Conservation (phyloP, 1,140 invertebrate genomes). For the Ptiloglossa arizonensis region DNA sequence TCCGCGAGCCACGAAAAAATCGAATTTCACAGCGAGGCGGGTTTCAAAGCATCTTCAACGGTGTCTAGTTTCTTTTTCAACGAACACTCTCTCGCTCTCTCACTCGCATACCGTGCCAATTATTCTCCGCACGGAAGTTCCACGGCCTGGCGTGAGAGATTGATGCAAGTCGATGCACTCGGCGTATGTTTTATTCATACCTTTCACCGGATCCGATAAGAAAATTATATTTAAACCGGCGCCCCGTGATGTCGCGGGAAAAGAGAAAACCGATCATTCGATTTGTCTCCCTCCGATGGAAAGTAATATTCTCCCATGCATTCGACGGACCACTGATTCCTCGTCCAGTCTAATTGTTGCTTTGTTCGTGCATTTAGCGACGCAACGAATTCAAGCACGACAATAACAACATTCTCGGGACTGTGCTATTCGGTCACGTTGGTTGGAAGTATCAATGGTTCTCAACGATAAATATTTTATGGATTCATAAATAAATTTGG, state of each 20-base stretch:
- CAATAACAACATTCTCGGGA: no score
- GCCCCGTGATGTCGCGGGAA: conserved; percentile 44
- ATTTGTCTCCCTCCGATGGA: not conserved
- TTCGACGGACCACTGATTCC: no score
- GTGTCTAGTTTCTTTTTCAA: not conserved
- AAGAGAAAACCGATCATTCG: conserved; percentile 37
- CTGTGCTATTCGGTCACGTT: no score
- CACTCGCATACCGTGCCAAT: conserved; percentile 51
- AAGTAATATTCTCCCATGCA: not conserved
- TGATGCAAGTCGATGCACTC: conserved; percentile 58
- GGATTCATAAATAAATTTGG: no score
- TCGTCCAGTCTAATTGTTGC: no score
- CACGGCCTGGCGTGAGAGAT: conserved; percentile 53
- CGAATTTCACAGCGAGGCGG: not conserved
- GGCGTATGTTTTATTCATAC: conserved; percentile 54
- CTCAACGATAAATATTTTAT: no score
- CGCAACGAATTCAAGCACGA: no score
- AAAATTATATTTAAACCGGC: conserved; percentile 63
- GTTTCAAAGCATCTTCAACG: not conserved
- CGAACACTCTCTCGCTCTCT: conserved; percentile 30
- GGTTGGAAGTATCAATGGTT: no score
- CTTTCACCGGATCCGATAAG: conserved; percentile 61
- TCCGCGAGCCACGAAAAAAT: not conserved
- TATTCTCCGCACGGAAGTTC: conserved; percentile 58
- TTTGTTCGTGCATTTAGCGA: no score